Evolutionary conservation across 2,113 vertebrate genomes (phyloP).

Genomic region (Oxyruncus cristatus): DNA sequence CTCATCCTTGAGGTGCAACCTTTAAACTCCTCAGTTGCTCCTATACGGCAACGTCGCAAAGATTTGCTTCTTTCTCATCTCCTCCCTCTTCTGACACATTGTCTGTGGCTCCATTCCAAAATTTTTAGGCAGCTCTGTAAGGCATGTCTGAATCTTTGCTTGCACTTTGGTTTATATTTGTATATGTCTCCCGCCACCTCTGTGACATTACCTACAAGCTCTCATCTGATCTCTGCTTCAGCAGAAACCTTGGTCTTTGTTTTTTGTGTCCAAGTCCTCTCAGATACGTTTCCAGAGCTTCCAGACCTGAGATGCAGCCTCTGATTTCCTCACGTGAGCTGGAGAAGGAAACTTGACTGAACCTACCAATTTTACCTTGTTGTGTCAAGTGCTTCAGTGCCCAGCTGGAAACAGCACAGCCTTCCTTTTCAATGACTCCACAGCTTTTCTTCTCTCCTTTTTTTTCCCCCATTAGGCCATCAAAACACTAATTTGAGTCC

Average conservation of each 20-base stretch:
- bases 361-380: background rate
- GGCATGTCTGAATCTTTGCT: background rate
- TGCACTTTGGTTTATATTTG: background rate
- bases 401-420: background rate
- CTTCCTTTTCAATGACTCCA: background rate
- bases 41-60: fast-evolving
- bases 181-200: background rate
- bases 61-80: background rate
- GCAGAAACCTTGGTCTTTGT: background rate
- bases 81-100: background rate
- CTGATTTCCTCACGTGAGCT: background rate
- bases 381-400: background rate
- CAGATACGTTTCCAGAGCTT: background rate
- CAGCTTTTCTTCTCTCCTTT: background rate
- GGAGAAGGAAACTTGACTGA: background rate
- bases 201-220: background rate
- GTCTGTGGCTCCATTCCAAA: background rate
- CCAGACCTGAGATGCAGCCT: background rate
- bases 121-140: background rate
- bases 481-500: background rate
- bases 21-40: background rate
- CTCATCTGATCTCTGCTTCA: background rate
- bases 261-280: background rate
- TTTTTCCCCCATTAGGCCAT: background rate
- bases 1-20: background rate